Evolutionary conservation across 2,113 vertebrate genomes (phyloP).

Genomic region (Clarias macrocephalus): DNA sequence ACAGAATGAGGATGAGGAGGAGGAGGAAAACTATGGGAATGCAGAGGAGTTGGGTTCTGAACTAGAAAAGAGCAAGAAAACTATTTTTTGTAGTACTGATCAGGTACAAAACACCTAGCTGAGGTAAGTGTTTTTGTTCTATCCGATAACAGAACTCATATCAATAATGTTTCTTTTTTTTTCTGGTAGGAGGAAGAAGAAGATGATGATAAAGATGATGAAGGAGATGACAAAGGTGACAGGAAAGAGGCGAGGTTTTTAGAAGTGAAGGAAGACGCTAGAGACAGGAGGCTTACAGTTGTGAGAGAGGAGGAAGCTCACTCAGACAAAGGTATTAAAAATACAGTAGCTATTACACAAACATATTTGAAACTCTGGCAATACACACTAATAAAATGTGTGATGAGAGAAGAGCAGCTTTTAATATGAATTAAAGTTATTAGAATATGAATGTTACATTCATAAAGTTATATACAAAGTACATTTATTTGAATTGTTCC

Average conservation of each 20-base stretch:
- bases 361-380: background rate
- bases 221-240: conserved; percentile 27
- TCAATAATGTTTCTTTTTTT: background rate
- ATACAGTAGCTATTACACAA: background rate
- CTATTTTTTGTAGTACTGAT: conserved; percentile 55
- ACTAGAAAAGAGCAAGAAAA: conserved; percentile 69
- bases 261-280: conserved; percentile 47
- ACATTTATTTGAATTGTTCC: background rate
- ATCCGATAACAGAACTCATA: background rate
- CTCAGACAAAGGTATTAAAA: conserved; percentile 72
- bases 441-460: background rate
- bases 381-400: background rate
- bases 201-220: conserved; percentile 37
- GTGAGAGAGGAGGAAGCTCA: conserved; percentile 69
- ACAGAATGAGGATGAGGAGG: conserved; percentile 66
- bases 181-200: conserved; percentile 36
- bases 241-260: conserved; percentile 49
- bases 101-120: conserved; percentile 63
- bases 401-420: background rate
- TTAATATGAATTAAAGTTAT: background rate
- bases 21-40: conserved; percentile 74
- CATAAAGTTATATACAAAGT: background rate
- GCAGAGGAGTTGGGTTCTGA: conserved; percentile 63
- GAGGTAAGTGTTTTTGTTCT: background rate
- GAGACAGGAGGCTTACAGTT: conserved; percentile 45